Evolutionary conservation across 1,140 invertebrate genomes (phyloP).

Genomic region (Drosophila bipectinata): DNA sequence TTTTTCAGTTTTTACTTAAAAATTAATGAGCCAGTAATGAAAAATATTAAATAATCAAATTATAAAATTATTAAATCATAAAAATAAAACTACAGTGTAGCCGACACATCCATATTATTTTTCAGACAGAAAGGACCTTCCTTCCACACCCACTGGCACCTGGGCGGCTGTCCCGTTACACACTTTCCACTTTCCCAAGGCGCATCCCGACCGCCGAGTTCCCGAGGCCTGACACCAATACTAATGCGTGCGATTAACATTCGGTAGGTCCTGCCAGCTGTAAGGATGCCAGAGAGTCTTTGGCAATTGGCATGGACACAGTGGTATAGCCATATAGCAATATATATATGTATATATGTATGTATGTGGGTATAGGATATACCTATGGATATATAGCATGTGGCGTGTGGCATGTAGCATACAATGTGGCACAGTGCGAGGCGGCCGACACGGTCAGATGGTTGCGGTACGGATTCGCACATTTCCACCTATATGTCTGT

Average conservation of each 20-base stretch:
- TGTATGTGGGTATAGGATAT: background rate
- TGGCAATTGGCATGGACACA: constrained; percentile 33
- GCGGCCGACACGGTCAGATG: constrained; percentile 27
- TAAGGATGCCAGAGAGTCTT: constrained; percentile 17
- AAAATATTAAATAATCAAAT: too few relatives aligned
- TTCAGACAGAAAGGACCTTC: too few relatives aligned
- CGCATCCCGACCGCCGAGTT: constrained; percentile 20
- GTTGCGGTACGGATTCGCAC: constrained; percentile 30
- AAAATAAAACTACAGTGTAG: background rate
- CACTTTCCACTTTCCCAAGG: constrained; percentile 48
- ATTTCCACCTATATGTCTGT: constrained; percentile 1
- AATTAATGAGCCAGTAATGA: too few relatives aligned
- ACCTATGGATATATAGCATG: background rate
- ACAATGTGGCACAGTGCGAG: background rate
- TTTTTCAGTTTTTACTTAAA: too few relatives aligned
- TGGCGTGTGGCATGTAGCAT: constrained; percentile 2
- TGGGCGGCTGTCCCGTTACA: background rate
- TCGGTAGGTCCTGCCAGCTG: constrained; percentile 48
- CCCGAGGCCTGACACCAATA: constrained; percentile 75
- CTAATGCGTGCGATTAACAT: constrained; percentile 80
- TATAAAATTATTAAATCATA: too few relatives aligned
- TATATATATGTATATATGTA: background rate
- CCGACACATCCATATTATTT: too few relatives aligned
- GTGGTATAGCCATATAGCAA: background rate
- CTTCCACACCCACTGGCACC: background rate